Percentiles rank a stretch among this genome's conserved stretches.
phyloP scores from a whole-genome alignment of 2,888 invertebrate species.

The Tachina lurida region DNA sequence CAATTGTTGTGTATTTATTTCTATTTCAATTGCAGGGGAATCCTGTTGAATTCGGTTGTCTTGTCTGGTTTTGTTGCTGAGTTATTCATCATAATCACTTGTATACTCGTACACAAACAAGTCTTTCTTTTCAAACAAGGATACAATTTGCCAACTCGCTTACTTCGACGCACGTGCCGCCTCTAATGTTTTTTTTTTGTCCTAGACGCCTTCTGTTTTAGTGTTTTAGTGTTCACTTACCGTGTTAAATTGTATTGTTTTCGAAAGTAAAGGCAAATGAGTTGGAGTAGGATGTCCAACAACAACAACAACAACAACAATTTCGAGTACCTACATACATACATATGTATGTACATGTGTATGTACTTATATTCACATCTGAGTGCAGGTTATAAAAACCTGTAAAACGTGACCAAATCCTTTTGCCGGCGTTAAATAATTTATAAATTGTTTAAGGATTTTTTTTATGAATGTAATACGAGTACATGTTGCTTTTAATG shows the following conservation, averaged over 20 bases:
- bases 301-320: too few relatives aligned
- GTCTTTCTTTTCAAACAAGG: conserved; percentile 2
- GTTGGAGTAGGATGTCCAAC: conserved; percentile 26
- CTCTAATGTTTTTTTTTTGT: conserved; percentile 62
- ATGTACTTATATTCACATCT: not conserved
- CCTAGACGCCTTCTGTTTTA: conserved; percentile 22
- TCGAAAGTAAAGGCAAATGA: not conserved
- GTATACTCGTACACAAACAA: not conserved
- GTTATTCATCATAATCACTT: conserved; percentile 52
- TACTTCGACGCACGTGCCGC: conserved; percentile 67
- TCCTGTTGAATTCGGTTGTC: conserved; percentile 56
- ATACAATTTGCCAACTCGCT: conserved; percentile 54
- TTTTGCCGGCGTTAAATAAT: conserved; percentile 67
- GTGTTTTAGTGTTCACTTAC: conserved; percentile 42
- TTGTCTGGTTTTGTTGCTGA: conserved; percentile 33
- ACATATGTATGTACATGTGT: not conserved
- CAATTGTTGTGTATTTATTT: conserved; percentile 9
- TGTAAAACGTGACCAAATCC: conserved; percentile 71
- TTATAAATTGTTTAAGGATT: conserved; percentile 67
- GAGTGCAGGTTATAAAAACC: conserved; percentile 55
- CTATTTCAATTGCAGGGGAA: conserved; percentile 49
- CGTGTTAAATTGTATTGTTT: conserved; percentile 50
- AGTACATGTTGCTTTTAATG: conserved; percentile 44
- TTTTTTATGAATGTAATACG: conserved; percentile 23
- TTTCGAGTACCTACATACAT: not conserved